Base-by-base conservation (phyloP, 92 coral and sea anemone species). In the Phenganax marumi region DNA sequence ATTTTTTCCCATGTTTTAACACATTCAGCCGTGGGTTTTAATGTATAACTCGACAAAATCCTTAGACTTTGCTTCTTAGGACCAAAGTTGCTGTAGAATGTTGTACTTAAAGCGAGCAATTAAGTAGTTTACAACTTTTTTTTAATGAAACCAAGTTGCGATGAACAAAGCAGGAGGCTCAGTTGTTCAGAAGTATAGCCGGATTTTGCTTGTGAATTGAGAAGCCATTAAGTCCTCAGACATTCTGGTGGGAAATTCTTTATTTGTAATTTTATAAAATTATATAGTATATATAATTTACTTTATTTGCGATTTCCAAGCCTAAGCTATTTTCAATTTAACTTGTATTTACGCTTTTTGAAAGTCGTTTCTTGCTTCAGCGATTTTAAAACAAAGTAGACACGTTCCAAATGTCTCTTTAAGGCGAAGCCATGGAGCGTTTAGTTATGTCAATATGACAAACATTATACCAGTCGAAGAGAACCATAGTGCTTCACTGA, bases 351-450 rank as follows among this genome's bases (percentile, higher is more conserved):
- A 21, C 47, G 62, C 50, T 25, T 6, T 11, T 47, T 76, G 49
- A 23, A 56, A 6, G 5, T 76, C 18, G 26, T 76, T 62, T 12
- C 43, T 62, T 76, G 68, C 81, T 76, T 76, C 68, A 57, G 69
- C 43, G 81, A 52, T 56, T 55, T 22, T 11, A 76, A 13, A 66
- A 53, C 63, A 55, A 55, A 24, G 58, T 12, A 25, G 68, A 76
- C 81, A 76, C 69, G 68, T 76, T 56, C 10, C 57, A 19, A 76
- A 54, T 13, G 11, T 57, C 23, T 62, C 49, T n/a, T 55, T 76
- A 54, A 25, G 54, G 57, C 11, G 25, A 56, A 21, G 68, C 16
- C 81, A 57, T 62, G 68, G 54, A 76, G 81, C 81, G 81, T 76
- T 18, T 12, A 76, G 68, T 54, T 33, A 46, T 74, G 62, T 74